Percentiles rank a stretch among this genome's conserved stretches.
Evolutionary conservation across 1,140 invertebrate species (phyloP).

Genomic region (Forficula auricularia): DNA sequence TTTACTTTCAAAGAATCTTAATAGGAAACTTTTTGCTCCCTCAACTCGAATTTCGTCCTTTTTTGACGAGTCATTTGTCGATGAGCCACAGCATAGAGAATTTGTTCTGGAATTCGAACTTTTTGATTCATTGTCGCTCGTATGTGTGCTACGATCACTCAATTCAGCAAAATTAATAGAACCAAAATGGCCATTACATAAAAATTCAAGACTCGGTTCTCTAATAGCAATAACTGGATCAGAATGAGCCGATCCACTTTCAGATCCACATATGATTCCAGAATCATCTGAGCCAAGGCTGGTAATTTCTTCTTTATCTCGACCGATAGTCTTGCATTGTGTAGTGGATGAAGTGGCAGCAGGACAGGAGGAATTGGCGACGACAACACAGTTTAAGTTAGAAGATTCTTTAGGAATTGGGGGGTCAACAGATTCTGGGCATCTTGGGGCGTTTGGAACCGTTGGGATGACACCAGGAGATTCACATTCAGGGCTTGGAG

Average conservation of each 20-base stretch:
- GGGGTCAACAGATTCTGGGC: too few species aligned
- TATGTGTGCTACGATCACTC: background rate
- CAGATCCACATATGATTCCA: constrained; percentile 56
- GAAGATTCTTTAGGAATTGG: too few species aligned
- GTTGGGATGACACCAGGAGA: constrained; percentile 15
- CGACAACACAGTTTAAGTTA: too few species aligned
- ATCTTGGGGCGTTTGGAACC: background rate
- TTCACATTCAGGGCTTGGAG: constrained; percentile 57
- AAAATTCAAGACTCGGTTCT: constrained; percentile 30
- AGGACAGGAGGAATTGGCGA: constrained; percentile 6
- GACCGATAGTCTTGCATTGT: constrained; percentile 1
- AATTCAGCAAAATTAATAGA: background rate
- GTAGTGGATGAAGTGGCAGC: constrained; percentile 6
- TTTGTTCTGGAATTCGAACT: constrained; percentile 5
- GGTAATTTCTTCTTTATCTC: constrained; percentile 43
- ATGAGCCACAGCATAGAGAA: constrained; percentile 8
- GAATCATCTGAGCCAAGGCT: constrained; percentile 73
- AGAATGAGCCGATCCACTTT: constrained; percentile 30
- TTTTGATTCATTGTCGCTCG: constrained; percentile 4
- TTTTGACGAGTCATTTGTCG: too few species aligned
- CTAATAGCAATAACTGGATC: constrained; percentile 20
- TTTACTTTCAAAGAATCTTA: constrained; percentile 89
- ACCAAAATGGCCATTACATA: constrained; percentile 9
- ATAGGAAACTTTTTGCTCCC: constrained; percentile 36
- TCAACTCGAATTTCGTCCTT: constrained; percentile 8